phyloP scores from a whole-genome alignment of 2,888 invertebrate species.

The Phengaris arion region DNA sequence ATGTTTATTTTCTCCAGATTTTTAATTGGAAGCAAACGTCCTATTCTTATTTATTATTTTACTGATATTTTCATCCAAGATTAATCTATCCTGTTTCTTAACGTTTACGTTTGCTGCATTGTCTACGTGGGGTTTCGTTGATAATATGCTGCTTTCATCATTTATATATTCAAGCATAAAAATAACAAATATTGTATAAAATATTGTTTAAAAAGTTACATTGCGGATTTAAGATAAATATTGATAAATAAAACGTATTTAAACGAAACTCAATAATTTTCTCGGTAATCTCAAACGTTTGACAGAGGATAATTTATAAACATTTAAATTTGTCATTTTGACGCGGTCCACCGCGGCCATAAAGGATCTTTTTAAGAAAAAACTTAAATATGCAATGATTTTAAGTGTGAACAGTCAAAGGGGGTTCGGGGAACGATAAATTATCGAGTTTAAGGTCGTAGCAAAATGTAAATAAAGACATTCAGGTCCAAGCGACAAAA shows the following conservation, averaged over 20 bases:
- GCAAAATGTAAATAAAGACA: slow-evolving; percentile 52
- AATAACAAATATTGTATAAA: not conserved
- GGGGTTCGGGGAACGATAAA: slow-evolving; percentile 46
- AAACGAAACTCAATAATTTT: slow-evolving; percentile 11
- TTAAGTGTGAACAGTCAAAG: slow-evolving; percentile 33
- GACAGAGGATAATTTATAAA: slow-evolving; percentile 25
- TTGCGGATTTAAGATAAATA: not conserved
- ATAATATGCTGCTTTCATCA: not conserved
- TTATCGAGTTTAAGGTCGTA: slow-evolving; percentile 48
- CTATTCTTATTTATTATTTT: not conserved
- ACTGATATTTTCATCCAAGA: not conserved
- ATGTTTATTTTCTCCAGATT: not conserved
- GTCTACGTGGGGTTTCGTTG: not conserved
- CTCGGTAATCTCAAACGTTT: slow-evolving; percentile 22
- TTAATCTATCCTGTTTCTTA: not conserved
- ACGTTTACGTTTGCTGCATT: not conserved
- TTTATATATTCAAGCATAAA: no score
- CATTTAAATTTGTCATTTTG: slow-evolving; percentile 30
- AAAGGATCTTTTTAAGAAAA: slow-evolving; percentile 29
- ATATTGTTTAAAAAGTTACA: not conserved
- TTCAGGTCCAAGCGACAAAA: slow-evolving; percentile 48
- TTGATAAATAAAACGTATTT: not conserved
- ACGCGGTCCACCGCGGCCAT: slow-evolving; percentile 14
- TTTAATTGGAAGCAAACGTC: not conserved
- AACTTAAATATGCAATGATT: slow-evolving; percentile 33